Evolutionary conservation across 1,140 invertebrate species (phyloP).

Genomic region (Penaeus vannamei): DNA sequence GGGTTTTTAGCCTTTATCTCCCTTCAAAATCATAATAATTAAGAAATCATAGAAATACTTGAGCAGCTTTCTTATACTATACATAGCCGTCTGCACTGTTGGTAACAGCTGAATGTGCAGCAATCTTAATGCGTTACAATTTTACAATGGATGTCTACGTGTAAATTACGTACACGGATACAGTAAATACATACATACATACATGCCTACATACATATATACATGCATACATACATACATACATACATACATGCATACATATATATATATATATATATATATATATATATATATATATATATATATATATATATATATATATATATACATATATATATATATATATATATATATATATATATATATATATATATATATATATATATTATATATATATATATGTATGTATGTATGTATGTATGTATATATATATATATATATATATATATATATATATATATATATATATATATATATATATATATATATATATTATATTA

Average conservation of each 20-base stretch:
- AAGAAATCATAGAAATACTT: too few species aligned
- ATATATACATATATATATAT: conserved; percentile 10
- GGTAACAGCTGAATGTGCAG: too few species aligned
- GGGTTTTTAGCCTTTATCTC: too few species aligned
- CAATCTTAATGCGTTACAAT: too few species aligned
- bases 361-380: conserved; percentile 28
- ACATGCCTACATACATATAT: conserved; percentile 32
- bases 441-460: not conserved
- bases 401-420: conserved; percentile 16
- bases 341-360: conserved; percentile 28
- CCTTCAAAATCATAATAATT: too few species aligned
- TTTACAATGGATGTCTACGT: too few species aligned
- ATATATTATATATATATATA: conserved; percentile 21
- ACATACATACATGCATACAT: conserved; percentile 31
- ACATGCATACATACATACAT: conserved; percentile 23
- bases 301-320: conserved; percentile 1
- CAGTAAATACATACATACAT: not conserved
- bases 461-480: conserved; percentile 24
- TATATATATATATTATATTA: conserved; percentile 23
- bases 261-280: conserved; percentile 3
- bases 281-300: not conserved
- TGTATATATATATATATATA: conserved; percentile 4
- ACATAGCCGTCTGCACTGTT: too few species aligned
- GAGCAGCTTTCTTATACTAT: too few species aligned
- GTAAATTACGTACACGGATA: too few species aligned